Evolutionary conservation across 2,113 vertebrate genomes (phyloP).

Genomic region (Seriola aureovittata): DNA sequence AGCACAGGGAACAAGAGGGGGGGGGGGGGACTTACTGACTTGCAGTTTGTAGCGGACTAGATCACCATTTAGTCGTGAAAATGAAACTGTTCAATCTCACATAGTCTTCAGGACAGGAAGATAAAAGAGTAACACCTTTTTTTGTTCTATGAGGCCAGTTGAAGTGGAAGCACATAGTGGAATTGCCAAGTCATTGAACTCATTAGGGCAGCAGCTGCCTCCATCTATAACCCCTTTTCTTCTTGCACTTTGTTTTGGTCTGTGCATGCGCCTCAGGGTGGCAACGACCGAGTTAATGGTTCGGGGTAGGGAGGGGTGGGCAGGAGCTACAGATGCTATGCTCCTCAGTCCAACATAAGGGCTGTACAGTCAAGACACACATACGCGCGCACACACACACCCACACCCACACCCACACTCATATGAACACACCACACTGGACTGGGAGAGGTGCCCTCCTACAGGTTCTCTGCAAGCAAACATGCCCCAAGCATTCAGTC

Average conservation of each 20-base stretch:
- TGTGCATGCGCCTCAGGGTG: conserved; percentile 75
- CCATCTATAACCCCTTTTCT: conserved; percentile 64
- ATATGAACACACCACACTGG: conserved; percentile 31
- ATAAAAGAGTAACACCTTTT: conserved; percentile 29
- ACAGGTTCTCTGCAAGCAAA: conserved; percentile 48
- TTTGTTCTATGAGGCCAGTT: conserved; percentile 26
- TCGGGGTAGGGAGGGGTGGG: conserved; percentile 48
- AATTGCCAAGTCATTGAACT: conserved; percentile 69
- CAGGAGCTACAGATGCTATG: conserved; percentile 63
- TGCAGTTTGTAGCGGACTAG: conserved; percentile 42
- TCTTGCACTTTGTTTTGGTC: conserved; percentile 70
- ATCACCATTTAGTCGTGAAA: conserved; percentile 35
- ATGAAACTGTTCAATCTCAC: conserved; percentile 39
- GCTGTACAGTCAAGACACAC: conserved; percentile 46
- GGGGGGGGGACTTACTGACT: conserved; percentile 35
- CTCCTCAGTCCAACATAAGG: conserved; percentile 53
- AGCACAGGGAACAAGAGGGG: conserved; percentile 13
- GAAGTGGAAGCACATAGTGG: conserved; percentile 32
- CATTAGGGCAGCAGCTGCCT: conserved; percentile 66
- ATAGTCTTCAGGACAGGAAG: conserved; percentile 28
- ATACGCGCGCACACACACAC: conserved; percentile 43
- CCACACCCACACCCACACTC: conserved; percentile 30
- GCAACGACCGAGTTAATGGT: conserved; percentile 69
- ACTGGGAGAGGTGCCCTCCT: conserved; percentile 23
- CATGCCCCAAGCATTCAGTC: conserved; percentile 46